Evolutionary conservation across 2,113 vertebrate species (phyloP).

Genomic region (Paradoxurus hermaphroditus): DNA sequence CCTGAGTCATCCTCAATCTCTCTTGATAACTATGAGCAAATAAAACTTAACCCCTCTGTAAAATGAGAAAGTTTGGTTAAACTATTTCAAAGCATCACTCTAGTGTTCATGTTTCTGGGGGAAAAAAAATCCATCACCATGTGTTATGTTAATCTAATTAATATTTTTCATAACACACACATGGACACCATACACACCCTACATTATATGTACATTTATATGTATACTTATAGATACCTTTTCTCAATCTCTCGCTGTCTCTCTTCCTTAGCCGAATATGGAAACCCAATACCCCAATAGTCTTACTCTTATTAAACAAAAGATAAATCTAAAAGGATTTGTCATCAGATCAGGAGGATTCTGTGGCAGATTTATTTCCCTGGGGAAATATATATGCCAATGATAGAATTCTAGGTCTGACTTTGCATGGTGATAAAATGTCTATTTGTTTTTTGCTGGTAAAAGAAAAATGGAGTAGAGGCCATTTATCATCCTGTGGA

Average conservation of each 20-base stretch:
- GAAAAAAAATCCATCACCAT: neutral
- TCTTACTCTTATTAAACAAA: neutral
- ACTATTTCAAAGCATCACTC: neutral
- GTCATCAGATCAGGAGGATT: neutral
- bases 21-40: neutral
- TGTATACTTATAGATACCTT: neutral
- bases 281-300: neutral
- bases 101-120: neutral
- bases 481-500: neutral
- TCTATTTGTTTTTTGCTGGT: neutral
- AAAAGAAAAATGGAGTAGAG: neutral
- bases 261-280: neutral
- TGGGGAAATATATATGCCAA: neutral
- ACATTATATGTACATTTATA: neutral
- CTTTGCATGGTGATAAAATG: neutral
- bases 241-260: neutral
- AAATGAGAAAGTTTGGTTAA: neutral
- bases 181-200: neutral
- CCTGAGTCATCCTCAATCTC: neutral
- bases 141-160: neutral
- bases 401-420: neutral
- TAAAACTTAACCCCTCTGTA: neutral
- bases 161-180: neutral
- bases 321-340: neutral
- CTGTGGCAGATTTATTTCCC: neutral